Conservation (phyloP, 2,888 invertebrate species). For the Agonopterix subpropinquella region DNA sequence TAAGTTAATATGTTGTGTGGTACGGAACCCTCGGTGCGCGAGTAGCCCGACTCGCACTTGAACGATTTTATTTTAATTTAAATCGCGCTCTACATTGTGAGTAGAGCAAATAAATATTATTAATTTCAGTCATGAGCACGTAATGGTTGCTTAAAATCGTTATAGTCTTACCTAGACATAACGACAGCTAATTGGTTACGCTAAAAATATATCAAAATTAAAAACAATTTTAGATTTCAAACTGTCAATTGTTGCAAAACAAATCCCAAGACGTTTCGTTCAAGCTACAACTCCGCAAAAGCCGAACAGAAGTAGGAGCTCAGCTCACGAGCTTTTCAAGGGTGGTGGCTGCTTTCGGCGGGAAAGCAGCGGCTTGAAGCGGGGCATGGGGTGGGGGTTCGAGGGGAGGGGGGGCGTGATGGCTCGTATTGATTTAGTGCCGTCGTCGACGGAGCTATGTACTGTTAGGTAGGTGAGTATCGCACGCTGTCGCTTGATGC, state of each 20-base stretch:
- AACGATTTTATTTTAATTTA: no score
- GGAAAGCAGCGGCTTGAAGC: conserved; percentile 62
- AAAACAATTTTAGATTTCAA: conserved; percentile 45
- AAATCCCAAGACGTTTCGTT: conserved; percentile 70
- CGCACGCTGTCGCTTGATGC: conserved; percentile 67
- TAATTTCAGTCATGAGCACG: no score
- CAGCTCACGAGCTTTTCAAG: conserved; percentile 75
- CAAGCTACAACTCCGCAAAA: conserved; percentile 71
- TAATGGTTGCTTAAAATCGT: no score
- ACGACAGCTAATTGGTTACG: no score
- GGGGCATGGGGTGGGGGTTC: conserved; percentile 28
- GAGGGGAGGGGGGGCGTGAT: conserved; percentile 57
- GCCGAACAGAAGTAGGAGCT: conserved; percentile 77
- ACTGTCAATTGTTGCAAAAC: conserved; percentile 64
- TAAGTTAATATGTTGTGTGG: no score
- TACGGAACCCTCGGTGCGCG: no score
- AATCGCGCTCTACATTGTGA: no score
- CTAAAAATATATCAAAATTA: no score
- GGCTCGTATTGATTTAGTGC: conserved; percentile 78
- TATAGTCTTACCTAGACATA: no score
- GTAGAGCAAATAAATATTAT: no score
- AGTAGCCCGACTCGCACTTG: no score
- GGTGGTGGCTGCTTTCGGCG: conserved; percentile 74
- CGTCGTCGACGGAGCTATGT: conserved; percentile 75
- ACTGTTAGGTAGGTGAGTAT: conserved; percentile 63